Evolutionary conservation across 2,797 vertebrate species (phyloP).

Genomic region (Onychomys torridus): DNA sequence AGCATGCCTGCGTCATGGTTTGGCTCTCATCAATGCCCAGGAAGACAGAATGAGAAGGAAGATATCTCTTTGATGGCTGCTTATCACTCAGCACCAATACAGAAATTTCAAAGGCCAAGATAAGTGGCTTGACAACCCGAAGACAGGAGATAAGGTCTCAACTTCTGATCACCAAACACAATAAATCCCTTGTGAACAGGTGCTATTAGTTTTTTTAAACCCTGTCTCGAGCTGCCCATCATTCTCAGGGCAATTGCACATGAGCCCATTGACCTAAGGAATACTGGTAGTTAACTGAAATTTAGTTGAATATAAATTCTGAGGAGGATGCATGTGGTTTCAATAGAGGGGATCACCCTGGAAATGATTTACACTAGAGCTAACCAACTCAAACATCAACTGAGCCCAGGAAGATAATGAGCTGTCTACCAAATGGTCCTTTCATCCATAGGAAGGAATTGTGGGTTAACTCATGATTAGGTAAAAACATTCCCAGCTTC

Average conservation of each 20-base stretch:
- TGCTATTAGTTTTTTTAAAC: constrained; percentile 68
- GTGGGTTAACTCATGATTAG: background rate
- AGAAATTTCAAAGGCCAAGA: constrained; percentile 80
- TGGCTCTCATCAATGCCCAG: constrained; percentile 66
- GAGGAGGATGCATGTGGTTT: constrained; percentile 38
- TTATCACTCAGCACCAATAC: constrained; percentile 74
- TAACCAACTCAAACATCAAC: background rate
- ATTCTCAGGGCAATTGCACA: constrained; percentile 54
- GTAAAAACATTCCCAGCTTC: constrained; percentile 4
- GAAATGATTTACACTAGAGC: constrained; percentile 32
- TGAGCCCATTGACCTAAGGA: constrained; percentile 40
- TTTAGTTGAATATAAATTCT: constrained; percentile 46
- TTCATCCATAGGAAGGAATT: background rate
- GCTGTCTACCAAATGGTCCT: constrained; percentile 17
- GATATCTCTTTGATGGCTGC: constrained; percentile 69
- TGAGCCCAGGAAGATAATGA: background rate
- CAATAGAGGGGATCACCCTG: background rate
- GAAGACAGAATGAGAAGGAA: constrained; percentile 70
- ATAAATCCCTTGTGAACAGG: constrained; percentile 72
- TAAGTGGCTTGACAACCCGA: constrained; percentile 83
- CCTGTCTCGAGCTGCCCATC: constrained; percentile 55
- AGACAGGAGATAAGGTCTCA: constrained; percentile 81
- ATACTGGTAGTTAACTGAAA: constrained; percentile 39
- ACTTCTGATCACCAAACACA: constrained; percentile 79
- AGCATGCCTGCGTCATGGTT: constrained; percentile 55